phyloP scores from a whole-genome alignment of 2,113 vertebrate species.

The Saguinus imperator region DNA sequence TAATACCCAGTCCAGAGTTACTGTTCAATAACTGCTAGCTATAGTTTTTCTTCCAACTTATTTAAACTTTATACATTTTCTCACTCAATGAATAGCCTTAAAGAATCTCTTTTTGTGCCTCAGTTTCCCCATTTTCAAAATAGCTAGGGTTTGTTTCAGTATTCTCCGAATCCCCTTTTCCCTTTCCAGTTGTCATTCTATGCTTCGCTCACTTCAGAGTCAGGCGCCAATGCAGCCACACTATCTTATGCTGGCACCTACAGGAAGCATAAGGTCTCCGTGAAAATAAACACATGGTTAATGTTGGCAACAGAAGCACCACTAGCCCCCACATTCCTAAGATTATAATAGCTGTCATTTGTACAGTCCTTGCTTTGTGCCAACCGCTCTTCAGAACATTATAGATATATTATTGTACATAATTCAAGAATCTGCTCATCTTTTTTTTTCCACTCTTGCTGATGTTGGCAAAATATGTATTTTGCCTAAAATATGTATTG shows the following conservation, averaged over 20 bases:
- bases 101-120: not conserved
- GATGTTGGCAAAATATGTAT: not conserved
- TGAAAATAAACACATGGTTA: slow-evolving; percentile 5
- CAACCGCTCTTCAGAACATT: not conserved
- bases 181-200: not conserved
- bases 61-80: not conserved
- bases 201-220: not conserved
- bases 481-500: not conserved
- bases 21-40: not conserved
- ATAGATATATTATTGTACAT: not conserved
- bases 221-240: not conserved
- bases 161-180: not conserved
- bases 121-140: not conserved
- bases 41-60: not conserved
- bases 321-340: not conserved
- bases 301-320: not conserved
- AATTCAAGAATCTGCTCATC: not conserved
- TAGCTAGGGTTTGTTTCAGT: not conserved
- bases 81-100: not conserved
- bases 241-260: not conserved
- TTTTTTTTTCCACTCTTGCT: not conserved
- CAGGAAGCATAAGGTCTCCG: not conserved
- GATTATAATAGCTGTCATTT: not conserved
- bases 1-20: not conserved
- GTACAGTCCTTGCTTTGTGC: not conserved